Evolutionary conservation across 2,113 vertebrate genomes (phyloP).

Genomic region (Varanus salvator): DNA sequence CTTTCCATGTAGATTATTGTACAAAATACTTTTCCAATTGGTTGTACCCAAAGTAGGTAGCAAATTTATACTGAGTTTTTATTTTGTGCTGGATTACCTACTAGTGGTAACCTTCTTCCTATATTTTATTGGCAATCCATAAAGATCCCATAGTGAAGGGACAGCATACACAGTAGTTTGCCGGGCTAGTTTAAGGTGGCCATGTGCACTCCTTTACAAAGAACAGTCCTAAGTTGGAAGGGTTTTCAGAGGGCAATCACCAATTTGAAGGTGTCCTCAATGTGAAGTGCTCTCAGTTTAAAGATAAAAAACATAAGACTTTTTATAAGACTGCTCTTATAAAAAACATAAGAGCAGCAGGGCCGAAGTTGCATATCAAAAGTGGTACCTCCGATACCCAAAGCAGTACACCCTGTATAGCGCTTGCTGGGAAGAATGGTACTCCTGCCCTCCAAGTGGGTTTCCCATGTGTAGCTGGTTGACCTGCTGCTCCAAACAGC

Average conservation of each 20-base stretch:
- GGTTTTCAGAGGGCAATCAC: background rate
- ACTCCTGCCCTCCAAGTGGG: too few species aligned
- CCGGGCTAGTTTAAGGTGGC: background rate
- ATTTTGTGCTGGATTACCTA: background rate
- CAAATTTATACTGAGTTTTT: background rate
- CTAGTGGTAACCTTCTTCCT: background rate
- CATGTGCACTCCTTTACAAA: background rate
- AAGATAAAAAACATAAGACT: background rate
- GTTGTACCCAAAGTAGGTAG: background rate
- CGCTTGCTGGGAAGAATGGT: too few species aligned
- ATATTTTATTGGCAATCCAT: background rate
- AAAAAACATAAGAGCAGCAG: background rate
- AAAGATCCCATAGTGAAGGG: background rate
- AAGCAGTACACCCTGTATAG: too few species aligned
- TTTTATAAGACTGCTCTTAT: too few species aligned
- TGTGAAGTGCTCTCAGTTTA: background rate
- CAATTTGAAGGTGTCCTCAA: background rate
- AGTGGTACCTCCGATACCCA: too few species aligned
- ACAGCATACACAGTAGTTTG: background rate
- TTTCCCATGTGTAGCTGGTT: too few species aligned
- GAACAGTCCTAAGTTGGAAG: background rate
- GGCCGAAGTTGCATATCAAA: background rate
- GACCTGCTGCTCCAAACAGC: too few species aligned
- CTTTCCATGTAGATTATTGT: background rate
- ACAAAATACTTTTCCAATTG: background rate